phyloP scores from a whole-genome alignment of 2,888 invertebrate species.

The Tinea semifulvella region DNA sequence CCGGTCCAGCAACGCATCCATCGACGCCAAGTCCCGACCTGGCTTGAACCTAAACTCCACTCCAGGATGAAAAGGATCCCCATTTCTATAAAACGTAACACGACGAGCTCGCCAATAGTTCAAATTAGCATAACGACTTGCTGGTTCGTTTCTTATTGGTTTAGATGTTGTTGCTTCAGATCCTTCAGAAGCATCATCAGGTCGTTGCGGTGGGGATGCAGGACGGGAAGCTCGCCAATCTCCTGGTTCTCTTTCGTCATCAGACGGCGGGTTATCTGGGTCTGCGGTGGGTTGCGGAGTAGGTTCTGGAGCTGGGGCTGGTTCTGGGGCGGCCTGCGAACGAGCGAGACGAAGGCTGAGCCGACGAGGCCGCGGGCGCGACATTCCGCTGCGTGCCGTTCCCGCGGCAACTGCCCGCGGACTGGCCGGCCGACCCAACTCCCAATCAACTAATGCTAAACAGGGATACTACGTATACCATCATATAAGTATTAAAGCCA shows the following conservation, averaged over 20 bases:
- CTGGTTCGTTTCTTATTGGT: slow-evolving; percentile 66
- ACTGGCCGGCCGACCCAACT: slow-evolving; percentile 44
- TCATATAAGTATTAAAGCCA: slow-evolving; percentile 1
- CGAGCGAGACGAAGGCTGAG: slow-evolving; percentile 29
- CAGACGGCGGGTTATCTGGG: slow-evolving; percentile 47
- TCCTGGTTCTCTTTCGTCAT: slow-evolving; percentile 63
- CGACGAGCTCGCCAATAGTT: slow-evolving; percentile 89
- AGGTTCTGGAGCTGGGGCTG: slow-evolving; percentile 48
- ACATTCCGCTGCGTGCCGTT: slow-evolving; percentile 33
- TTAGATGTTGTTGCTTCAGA: slow-evolving; percentile 66
- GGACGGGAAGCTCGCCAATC: slow-evolving; percentile 60
- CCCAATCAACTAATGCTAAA: slow-evolving; percentile 40
- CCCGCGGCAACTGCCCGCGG: slow-evolving; percentile 32
- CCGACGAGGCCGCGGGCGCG: slow-evolving; percentile 46
- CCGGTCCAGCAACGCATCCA: slow-evolving; percentile 87
- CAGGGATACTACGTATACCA: slow-evolving; percentile 2
- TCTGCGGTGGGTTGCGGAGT: slow-evolving; percentile 40
- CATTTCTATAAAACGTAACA: slow-evolving; percentile 92
- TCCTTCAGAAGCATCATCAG: slow-evolving; percentile 55
- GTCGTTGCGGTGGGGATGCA: slow-evolving; percentile 47
- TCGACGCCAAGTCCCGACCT: slow-evolving; percentile 84
- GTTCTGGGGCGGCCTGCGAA: slow-evolving; percentile 55
- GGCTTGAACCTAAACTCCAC: slow-evolving; percentile 88
- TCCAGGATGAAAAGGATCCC: slow-evolving; percentile 91
- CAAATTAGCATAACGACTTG: slow-evolving; percentile 77